A percentile compares a stretch with the other conserved stretches of the same genome.
phyloP scores from a whole-genome alignment of 2,888 invertebrate genomes.

The Acrobasis consociella region DNA sequence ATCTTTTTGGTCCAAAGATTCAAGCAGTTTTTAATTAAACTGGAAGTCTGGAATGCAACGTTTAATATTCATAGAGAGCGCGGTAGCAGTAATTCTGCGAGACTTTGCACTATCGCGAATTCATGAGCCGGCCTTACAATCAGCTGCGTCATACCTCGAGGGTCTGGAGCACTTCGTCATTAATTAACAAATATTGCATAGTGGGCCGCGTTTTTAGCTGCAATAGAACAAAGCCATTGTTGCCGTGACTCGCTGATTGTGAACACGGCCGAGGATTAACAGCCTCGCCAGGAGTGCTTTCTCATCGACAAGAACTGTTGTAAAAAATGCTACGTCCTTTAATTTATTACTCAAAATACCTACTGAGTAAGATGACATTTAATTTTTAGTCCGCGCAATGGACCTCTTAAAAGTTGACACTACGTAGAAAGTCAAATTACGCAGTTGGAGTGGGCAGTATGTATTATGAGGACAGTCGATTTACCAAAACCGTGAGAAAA shows the following conservation, averaged over 20 bases:
- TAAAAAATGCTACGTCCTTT: neutral
- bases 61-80: neutral
- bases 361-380: neutral
- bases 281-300: neutral
- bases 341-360: neutral
- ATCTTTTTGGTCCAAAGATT: neutral
- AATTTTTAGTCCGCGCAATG: neutral
- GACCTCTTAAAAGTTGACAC: too few species aligned
- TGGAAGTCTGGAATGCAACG: too few species aligned
- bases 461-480: too few species aligned
- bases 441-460: too few species aligned
- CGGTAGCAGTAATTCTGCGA: neutral
- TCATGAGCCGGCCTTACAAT: conserved; percentile 13
- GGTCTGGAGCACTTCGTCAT: conserved; percentile 46
- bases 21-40: neutral
- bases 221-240: conserved; percentile 21
- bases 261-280: neutral
- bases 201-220: conserved; percentile 46
- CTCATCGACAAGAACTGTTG: neutral
- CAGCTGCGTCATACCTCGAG: conserved; percentile 30
- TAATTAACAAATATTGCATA: conserved; percentile 52
- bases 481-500: too few species aligned
- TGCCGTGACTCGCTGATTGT: conserved; percentile 27
- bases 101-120: neutral
- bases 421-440: too few species aligned